Evolutionary conservation across 1,140 invertebrate genomes (phyloP).

Genomic region (Belonocnema kinseyi): DNA sequence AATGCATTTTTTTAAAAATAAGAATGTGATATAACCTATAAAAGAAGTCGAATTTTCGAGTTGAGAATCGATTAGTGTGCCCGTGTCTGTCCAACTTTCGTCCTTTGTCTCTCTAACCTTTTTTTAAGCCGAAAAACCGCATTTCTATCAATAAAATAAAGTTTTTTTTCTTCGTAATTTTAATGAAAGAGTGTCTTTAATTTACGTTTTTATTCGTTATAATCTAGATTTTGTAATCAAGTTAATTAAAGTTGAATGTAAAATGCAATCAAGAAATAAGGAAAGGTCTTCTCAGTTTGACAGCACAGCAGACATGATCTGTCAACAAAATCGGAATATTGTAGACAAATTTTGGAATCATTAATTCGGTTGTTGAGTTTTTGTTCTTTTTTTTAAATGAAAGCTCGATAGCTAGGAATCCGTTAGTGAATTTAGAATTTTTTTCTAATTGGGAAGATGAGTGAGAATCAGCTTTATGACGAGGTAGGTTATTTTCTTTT

Average conservation of each 20-base stretch:
- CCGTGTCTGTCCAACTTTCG: background rate
- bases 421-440: background rate
- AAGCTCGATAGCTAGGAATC: background rate
- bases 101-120: conserved; percentile 1
- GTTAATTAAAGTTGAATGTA: background rate
- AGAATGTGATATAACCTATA: too few relatives aligned
- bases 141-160: background rate
- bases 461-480: conserved; percentile 6
- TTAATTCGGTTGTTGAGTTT: background rate
- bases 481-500: background rate
- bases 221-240: background rate
- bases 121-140: background rate
- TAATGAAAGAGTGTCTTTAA: background rate
- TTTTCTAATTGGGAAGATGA: background rate
- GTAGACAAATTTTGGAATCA: background rate
- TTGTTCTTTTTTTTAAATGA: background rate
- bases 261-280: background rate
- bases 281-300: background rate
- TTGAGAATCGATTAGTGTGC: too few relatives aligned
- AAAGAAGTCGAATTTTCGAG: too few relatives aligned
- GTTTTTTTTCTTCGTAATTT: background rate
- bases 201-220: background rate
- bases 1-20: too few relatives aligned
- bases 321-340: background rate
- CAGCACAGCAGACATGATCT: background rate